Evolutionary conservation across 1,140 invertebrate species (phyloP), one percentile per base, ranked within the genome.

Genomic region (Leptoteleia sp.): DNA sequence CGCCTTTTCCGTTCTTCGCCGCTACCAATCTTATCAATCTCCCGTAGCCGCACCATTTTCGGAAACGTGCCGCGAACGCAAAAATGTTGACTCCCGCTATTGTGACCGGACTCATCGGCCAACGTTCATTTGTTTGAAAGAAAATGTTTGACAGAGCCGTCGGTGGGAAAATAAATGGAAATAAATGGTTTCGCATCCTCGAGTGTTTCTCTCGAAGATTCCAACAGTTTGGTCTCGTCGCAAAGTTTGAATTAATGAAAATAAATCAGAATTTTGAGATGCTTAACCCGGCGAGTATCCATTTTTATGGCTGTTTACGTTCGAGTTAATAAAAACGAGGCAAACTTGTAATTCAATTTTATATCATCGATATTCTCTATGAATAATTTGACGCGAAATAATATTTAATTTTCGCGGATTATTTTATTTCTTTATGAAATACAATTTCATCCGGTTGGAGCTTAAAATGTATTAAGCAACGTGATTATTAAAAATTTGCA

Each of bases 21-120:
- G n/a, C 25, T 47, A 25, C 57, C 52, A 75, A 67, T 75, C 52
- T 65, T 75, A 61, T 67, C 54, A 67, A 75, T 59, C 68, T 72
- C 27, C 33, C 13, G 35, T 35, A n/a, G 33, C 5, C 4, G 40
- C n/a, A 15, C 31, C 25, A 62, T 62, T 72, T 55, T 54, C n/a
- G 37, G 48, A 22, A 52, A 71, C 67, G 67, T 61, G 67, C 55
- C 67, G 37, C 45, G 57, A 64, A 64, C 59, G 22, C 38, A 45
- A 62, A 72, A 62, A 55, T 15, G 64, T 64, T 19, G 54, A 50
- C 7, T 1, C 17, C 11, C 11, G n/a, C 42, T n/a, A n/a, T n/a
- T n/a, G 25, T 25, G 7, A 7, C 16, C 17, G 48, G 2, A 29
- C 17, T 25, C 47, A 54, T 68, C 47, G 5, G n/a, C 29, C 3